Percentiles rank a stretch among this genome's conserved stretches.
Conservation (phyloP, 2,797 vertebrate species). For the Syndactyla subalaris region DNA sequence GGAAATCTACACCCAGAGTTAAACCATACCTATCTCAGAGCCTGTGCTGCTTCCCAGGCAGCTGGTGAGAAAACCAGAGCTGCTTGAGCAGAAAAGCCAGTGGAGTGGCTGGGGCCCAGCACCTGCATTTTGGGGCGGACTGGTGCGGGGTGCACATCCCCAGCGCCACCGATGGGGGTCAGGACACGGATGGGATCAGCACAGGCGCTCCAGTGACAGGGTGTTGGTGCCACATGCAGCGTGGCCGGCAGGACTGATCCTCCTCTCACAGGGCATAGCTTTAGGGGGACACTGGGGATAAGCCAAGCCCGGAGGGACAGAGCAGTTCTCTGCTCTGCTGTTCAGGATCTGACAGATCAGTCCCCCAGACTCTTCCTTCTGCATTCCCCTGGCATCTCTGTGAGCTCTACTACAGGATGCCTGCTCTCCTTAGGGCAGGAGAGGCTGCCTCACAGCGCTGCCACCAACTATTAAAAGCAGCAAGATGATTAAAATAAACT, state of each 20-base stretch:
- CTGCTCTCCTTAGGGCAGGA: not conserved
- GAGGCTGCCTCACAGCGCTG: not conserved
- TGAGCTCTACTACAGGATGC: accelerated
- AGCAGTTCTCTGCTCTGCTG: not conserved
- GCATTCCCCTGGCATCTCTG: too few species aligned
- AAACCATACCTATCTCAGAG: not conserved
- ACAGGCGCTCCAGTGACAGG: accelerated
- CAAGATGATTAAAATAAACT: slow-evolving; percentile 10
- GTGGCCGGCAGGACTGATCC: not conserved
- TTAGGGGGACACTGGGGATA: not conserved
- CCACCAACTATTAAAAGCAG: not conserved
- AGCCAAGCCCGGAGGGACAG: not conserved
- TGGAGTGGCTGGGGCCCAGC: accelerated
- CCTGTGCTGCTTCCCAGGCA: not conserved
- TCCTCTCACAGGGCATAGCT: accelerated
- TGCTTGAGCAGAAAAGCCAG: not conserved
- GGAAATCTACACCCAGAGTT: not conserved
- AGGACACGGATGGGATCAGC: not conserved
- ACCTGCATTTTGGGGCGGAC: not conserved
- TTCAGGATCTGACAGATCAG: not conserved
- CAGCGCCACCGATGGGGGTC: accelerated
- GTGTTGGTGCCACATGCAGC: accelerated
- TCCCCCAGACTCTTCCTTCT: not conserved
- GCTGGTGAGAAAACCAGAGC: not conserved
- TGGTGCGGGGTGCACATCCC: accelerated